These are phyloP conservation scores for Portunus trituberculatus DNA, from an alignment of 1,140 invertebrate species.

Conservation along the genomic window DNA sequence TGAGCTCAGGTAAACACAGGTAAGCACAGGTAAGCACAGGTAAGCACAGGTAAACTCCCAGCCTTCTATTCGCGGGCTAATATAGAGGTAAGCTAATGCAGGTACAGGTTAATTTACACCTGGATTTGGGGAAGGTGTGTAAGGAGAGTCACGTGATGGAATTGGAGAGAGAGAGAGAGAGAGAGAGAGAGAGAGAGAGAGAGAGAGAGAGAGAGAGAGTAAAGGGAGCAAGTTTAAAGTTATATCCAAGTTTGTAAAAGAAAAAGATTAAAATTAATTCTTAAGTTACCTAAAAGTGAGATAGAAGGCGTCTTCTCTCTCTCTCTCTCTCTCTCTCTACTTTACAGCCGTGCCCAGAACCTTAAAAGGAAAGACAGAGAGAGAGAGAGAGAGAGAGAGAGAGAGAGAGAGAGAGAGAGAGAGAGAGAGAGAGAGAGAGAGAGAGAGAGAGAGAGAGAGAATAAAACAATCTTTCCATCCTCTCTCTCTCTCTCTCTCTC, in stretches of 20 bases:
- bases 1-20: too few relatives aligned
- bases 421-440: neutral
- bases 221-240: neutral
- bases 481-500: slow-evolving; percentile 6
- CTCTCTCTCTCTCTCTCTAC: neutral
- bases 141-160: too few relatives aligned
- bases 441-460: neutral
- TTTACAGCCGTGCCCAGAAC: neutral
- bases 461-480: neutral
- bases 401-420: neutral
- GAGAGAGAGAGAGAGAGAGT: neutral
- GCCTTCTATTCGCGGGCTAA: too few relatives aligned
- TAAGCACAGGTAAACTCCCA: too few relatives aligned
- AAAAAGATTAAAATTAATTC: neutral
- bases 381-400: neutral
- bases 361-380: neutral
- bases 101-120: too few relatives aligned
- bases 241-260: neutral
- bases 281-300: neutral
- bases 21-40: too few relatives aligned
- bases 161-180: too few relatives aligned
- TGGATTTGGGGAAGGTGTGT: too few relatives aligned
- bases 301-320: neutral
- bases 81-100: too few relatives aligned
- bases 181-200: too few relatives aligned